Evolutionary conservation across 2,888 invertebrate genomes (phyloP), one percentile per base, ranked within the genome.

Genomic region (Rhimphoctona megacephalus): DNA sequence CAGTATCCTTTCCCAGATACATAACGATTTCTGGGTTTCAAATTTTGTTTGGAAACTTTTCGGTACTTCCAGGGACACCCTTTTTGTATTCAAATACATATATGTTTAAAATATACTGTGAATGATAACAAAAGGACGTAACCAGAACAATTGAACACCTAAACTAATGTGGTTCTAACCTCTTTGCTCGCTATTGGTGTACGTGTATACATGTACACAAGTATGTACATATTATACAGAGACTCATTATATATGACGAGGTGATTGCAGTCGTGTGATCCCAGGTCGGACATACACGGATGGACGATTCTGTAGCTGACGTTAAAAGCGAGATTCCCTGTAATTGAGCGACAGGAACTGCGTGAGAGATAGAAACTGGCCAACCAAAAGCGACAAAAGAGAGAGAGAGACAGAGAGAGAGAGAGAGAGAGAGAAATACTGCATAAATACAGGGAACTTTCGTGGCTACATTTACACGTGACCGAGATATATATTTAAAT

Each of bases 401-500:
- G 81, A 52, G 52, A 39, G 43, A 82, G 81, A 64, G 52, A 46
- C 36, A 81, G 81, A 64, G 52, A 46, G 49, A 82, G 81, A 64
- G 46, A 39, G 39, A 39, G 39, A 9, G 39, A 39, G 39, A 39
- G 79, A 57, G 52, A 46, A 46, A 82, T 78, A 80, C 85, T 87
- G 88, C 87, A 89, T 89, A 89, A 91, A 89, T 89, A 90, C 82
- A 82, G 86, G 72, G 81, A 82, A 85, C 69, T 84, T 85, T 80
- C 80, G 69, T 70, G 39, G 78, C 66, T 64, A 49, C 85, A 82
- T 85, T 88, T 86, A 85, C 83, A 82, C 82, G 77, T 61, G 74
- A 36, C 73, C 70, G 49, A 64, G 17, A 22, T 80, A 30, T 57
- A 66, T 49, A 66, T 33, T 17, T 77, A 66, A n/a, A 52, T 36